Percentiles rank a stretch among this genome's conserved stretches.
phyloP scores from a whole-genome alignment of 2,888 invertebrate genomes.

The Germaria angustata region DNA sequence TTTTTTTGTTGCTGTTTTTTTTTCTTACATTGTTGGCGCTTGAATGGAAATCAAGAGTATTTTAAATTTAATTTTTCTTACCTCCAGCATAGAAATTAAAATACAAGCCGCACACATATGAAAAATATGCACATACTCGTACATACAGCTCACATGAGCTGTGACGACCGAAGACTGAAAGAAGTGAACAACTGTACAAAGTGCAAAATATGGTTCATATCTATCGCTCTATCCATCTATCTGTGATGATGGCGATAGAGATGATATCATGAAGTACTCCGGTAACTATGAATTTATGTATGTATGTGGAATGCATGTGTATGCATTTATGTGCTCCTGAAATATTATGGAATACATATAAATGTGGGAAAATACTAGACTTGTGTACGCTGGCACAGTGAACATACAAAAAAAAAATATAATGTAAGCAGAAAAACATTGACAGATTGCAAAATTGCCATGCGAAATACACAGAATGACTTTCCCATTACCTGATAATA shows the following conservation, averaged over 20 bases:
- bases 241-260: not conserved
- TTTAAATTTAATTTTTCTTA: conserved; percentile 53
- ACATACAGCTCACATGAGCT: not conserved
- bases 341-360: conserved; percentile 57
- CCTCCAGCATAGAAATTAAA: conserved; percentile 65
- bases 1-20: conserved; percentile 1
- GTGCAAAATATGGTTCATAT: conserved; percentile 50
- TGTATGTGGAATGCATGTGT: not conserved
- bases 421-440: conserved; percentile 39
- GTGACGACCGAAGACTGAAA: not conserved
- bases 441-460: conserved; percentile 65
- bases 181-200: conserved; percentile 17
- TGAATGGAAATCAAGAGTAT: conserved; percentile 35
- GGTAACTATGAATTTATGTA: not conserved
- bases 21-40: conserved; percentile 37
- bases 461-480: conserved; percentile 57
- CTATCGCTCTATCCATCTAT: not conserved
- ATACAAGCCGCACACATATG: conserved; percentile 15
- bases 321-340: conserved; percentile 19
- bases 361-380: conserved; percentile 62
- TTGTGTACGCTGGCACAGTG: conserved; percentile 1
- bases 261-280: not conserved
- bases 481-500: conserved; percentile 59
- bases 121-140: not conserved
- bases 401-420: conserved; percentile 16